These are phyloP conservation scores for Caradrina kadenii DNA, from an alignment of 2,888 invertebrate species.

Conservation along the genomic window DNA sequence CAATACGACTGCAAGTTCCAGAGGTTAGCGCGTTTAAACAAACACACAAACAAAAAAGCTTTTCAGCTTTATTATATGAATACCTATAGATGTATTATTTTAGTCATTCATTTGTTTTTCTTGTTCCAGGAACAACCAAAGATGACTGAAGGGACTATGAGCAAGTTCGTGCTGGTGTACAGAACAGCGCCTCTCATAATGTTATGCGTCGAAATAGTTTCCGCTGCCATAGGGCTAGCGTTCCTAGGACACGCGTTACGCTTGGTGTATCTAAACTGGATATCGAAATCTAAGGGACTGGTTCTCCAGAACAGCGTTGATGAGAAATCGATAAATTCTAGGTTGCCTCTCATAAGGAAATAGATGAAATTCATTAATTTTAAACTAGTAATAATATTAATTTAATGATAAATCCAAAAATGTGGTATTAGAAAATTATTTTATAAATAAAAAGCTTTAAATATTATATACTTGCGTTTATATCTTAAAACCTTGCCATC, in stretches of 20 bases:
- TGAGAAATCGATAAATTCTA: not conserved
- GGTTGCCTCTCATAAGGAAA: constrained; percentile 17
- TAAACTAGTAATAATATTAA: not conserved
- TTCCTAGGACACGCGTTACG: constrained; percentile 62
- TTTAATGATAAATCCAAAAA: constrained; percentile 2
- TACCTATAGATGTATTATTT: too few species aligned
- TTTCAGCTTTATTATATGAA: too few species aligned
- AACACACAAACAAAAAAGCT: too few species aligned
- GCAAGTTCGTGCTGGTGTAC: constrained; percentile 70
- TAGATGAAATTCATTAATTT: not conserved
- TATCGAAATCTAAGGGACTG: not conserved
- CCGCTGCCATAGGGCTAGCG: constrained; percentile 62
- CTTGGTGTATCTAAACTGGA: constrained; percentile 24
- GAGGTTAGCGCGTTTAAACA: too few species aligned
- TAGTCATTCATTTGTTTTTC: not conserved
- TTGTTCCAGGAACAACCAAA: constrained; percentile 77
- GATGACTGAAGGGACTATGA: constrained; percentile 66
- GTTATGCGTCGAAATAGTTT: constrained; percentile 60
- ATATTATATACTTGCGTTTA: not conserved
- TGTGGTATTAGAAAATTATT: constrained; percentile 12
- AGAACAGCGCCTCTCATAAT: constrained; percentile 68
- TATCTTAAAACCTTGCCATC: too few species aligned
- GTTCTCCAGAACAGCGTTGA: constrained; percentile 23
- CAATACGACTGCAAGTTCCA: too few species aligned
- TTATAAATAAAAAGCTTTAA: constrained; percentile 27